Evolutionary conservation across 2,888 invertebrate species (phyloP).

Genomic region (Tolmerus cingulatus): DNA sequence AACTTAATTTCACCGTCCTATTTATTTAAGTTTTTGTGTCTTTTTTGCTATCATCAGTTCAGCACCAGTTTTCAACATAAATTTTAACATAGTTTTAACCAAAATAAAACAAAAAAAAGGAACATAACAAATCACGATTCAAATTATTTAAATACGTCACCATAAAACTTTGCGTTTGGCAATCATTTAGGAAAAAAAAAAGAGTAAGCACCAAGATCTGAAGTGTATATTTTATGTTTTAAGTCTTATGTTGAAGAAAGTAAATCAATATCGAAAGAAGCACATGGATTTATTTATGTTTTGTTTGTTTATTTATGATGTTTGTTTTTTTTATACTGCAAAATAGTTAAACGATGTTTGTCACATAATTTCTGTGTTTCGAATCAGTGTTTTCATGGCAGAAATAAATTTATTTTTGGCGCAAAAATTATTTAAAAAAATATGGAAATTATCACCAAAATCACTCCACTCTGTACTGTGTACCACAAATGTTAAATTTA

Average conservation of each 20-base stretch:
- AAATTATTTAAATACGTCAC: constrained; percentile 1
- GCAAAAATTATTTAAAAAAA: background rate
- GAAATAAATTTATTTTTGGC: background rate
- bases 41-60: background rate
- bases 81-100: background rate
- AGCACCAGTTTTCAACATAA: background rate
- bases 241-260: background rate
- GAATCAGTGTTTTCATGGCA: background rate
- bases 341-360: background rate
- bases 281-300: background rate
- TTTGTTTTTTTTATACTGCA: background rate
- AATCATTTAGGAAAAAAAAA: background rate
- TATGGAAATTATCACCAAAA: background rate
- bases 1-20: background rate
- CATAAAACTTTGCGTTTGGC: background rate
- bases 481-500: background rate
- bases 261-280: background rate
- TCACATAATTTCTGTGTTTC: background rate
- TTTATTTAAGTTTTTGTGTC: background rate
- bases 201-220: background rate
- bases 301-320: background rate
- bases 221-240: background rate
- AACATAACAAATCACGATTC: background rate
- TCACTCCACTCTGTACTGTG: constrained; percentile 7
- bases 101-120: background rate